phyloP scores from a whole-genome alignment of 1,140 invertebrate genomes.

The Hypsibius dujardini region DNA sequence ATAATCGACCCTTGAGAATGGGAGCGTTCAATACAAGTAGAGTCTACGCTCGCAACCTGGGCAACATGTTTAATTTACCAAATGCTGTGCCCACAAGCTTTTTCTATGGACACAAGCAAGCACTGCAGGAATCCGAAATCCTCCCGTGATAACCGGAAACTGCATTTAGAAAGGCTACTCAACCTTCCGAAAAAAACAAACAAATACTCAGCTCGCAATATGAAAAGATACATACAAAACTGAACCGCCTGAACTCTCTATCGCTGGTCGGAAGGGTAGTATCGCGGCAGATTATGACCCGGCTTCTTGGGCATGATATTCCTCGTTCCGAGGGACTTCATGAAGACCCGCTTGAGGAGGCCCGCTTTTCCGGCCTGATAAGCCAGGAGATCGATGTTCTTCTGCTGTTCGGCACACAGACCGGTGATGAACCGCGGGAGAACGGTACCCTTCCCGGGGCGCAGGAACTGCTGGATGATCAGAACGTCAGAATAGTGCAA shows the following conservation, averaged over 20 bases:
- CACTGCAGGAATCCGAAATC: too few relatives aligned
- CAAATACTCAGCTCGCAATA: too few relatives aligned
- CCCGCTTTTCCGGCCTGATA: slow-evolving; percentile 16
- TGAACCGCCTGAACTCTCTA: neutral
- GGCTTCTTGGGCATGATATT: slow-evolving; percentile 15
- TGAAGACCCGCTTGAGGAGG: neutral
- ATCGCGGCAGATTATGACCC: neutral
- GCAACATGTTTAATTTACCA: too few relatives aligned
- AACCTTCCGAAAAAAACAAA: too few relatives aligned
- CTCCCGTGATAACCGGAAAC: too few relatives aligned
- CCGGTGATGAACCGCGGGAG: neutral
- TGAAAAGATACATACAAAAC: too few relatives aligned
- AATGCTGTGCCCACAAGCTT: too few relatives aligned
- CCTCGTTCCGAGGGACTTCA: slow-evolving; percentile 9
- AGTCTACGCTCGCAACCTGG: too few relatives aligned
- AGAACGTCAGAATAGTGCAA: neutral
- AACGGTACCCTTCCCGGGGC: neutral
- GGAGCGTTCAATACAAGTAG: too few relatives aligned
- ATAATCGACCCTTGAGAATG: too few relatives aligned
- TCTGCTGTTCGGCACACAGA: neutral
- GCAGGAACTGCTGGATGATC: neutral
- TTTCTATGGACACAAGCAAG: too few relatives aligned
- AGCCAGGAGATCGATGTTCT: neutral
- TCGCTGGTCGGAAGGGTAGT: neutral
- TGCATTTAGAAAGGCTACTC: too few relatives aligned